Percentiles rank a stretch among this genome's conserved stretches.
Conservation (phyloP, 2,888 invertebrate genomes). For the Proisotoma minuta region DNA sequence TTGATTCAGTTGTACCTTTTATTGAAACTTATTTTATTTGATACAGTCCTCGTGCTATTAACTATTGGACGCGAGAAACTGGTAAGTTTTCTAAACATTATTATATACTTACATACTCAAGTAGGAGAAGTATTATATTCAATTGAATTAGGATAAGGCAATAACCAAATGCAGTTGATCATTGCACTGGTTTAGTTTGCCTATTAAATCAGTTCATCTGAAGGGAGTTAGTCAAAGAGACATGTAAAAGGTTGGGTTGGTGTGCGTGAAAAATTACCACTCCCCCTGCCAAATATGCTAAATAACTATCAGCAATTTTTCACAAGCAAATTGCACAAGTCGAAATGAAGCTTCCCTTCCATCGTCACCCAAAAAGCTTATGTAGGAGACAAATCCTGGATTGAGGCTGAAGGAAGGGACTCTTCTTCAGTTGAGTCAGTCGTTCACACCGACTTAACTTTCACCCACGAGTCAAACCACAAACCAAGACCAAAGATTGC, state of each 20-base stretch:
- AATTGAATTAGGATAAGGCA: background rate
- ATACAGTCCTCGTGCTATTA: conserved; percentile 80
- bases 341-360: background rate
- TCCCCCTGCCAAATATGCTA: conserved; percentile 46
- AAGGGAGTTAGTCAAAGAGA: conserved; percentile 13
- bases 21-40: background rate
- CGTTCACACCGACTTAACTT: conserved; percentile 3
- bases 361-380: too few species aligned
- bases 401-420: too few species aligned
- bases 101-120: too few species aligned
- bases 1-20: background rate
- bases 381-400: too few species aligned
- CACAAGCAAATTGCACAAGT: background rate
- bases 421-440: too few species aligned
- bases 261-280: conserved; percentile 44
- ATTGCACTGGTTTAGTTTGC: too few species aligned
- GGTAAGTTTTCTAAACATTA: conserved; percentile 23
- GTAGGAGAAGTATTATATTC: background rate
- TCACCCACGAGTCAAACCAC: conserved; percentile 6
- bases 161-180: too few species aligned
- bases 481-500: conserved; percentile 8
- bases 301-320: conserved; percentile 36
- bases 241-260: conserved; percentile 46
- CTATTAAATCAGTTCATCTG: conserved; percentile 11
- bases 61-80: conserved; percentile 51